These are phyloP conservation scores for Zapus hudsonius DNA, from an alignment of 2,113 vertebrate genomes.

Conservation along the genomic window DNA sequence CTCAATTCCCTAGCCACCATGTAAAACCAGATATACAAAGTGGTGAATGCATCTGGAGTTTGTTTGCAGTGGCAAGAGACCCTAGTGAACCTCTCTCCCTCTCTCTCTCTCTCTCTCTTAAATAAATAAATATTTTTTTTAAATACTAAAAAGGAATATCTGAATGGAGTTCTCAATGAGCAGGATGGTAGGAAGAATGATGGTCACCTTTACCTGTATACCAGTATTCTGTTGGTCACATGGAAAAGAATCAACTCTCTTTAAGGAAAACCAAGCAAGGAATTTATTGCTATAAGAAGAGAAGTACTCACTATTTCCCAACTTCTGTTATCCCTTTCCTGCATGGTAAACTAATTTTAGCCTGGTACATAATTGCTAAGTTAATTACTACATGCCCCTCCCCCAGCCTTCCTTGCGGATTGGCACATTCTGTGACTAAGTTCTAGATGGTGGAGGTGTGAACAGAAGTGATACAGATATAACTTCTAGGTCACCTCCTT, in stretches of 20 bases:
- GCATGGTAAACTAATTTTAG: neutral
- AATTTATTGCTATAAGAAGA: neutral
- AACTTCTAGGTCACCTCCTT: neutral
- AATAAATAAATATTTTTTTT: neutral
- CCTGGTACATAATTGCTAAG: neutral
- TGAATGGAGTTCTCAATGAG: neutral
- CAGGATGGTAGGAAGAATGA: neutral
- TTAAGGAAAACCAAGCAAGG: neutral
- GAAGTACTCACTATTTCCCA: neutral
- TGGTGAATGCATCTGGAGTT: no score
- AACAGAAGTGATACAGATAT: neutral
- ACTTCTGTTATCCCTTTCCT: neutral
- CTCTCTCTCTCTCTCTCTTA: no score
- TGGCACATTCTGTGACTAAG: neutral
- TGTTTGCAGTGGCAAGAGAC: no score
- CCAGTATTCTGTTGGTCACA: neutral
- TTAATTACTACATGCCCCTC: neutral
- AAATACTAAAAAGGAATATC: neutral
- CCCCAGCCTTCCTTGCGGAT: neutral
- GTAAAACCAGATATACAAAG: no score
- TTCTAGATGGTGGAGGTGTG: neutral
- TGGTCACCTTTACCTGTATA: neutral
- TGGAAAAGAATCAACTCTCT: neutral
- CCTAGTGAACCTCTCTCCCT: no score
- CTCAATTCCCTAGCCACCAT: no score